Percentiles rank a stretch among this genome's conserved stretches.
These are phyloP conservation scores for Tipula lateralis DNA, from an alignment of 2,888 invertebrate species.

Conservation along the genomic window DNA sequence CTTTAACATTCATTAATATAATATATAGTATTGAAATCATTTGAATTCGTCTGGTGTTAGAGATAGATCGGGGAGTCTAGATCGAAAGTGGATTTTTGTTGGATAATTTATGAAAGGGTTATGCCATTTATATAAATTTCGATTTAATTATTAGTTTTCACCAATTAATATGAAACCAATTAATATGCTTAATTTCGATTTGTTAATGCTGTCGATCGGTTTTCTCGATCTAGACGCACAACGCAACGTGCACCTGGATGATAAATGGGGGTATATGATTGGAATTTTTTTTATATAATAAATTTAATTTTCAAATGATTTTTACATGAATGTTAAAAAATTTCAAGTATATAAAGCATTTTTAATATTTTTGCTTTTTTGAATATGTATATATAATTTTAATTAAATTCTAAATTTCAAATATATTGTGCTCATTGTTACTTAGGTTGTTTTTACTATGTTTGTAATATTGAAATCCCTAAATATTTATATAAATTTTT, in stretches of 20 bases:
- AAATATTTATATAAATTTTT: neutral
- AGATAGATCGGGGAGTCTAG: neutral
- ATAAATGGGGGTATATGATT: neutral
- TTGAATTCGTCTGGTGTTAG: neutral
- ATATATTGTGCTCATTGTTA: neutral
- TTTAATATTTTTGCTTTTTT: neutral
- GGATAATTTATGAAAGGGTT: neutral
- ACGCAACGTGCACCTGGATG: neutral
- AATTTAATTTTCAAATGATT: neutral
- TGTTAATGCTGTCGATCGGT: neutral
- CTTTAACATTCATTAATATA: neutral
- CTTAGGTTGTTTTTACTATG: neutral
- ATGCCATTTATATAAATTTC: constrained; percentile 6
- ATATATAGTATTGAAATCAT: neutral
- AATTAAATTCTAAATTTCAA: neutral
- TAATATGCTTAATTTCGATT: neutral
- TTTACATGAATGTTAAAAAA: neutral
- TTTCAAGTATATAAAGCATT: neutral
- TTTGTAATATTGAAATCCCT: neutral
- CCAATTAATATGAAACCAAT: neutral
- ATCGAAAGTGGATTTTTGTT: neutral
- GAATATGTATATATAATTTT: neutral
- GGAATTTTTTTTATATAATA: neutral
- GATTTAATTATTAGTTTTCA: neutral
- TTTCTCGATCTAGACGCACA: neutral